Percentiles rank a stretch among this genome's conserved stretches.
Evolutionary conservation across 2,797 vertebrate genomes (phyloP).

Genomic region (Chelon auratus): DNA sequence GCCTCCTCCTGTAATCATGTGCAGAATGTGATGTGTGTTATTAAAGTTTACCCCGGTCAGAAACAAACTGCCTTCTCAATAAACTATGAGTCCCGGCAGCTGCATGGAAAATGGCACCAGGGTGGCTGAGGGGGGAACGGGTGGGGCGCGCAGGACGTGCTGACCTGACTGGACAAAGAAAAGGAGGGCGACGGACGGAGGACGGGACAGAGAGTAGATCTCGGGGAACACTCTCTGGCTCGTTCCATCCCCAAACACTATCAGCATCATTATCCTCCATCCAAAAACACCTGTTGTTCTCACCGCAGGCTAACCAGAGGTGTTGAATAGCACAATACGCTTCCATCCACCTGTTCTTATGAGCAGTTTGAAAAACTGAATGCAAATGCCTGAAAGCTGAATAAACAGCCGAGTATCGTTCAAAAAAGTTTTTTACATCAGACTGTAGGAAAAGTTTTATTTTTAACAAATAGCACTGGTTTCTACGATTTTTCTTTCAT

Average conservation of each 20-base stretch:
- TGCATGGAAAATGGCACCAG: conserved; percentile 15
- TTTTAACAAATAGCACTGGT: neutral
- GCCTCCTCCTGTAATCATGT: neutral
- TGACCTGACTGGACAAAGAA: neutral
- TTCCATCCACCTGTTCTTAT: conserved; percentile 4
- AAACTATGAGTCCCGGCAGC: conserved; percentile 36
- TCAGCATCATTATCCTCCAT: neutral
- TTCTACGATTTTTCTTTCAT: neutral
- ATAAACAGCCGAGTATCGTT: neutral
- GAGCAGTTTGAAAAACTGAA: neutral
- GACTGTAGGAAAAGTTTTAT: neutral
- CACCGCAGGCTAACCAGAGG: conserved; percentile 17
- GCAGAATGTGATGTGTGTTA: neutral
- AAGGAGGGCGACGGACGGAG: neutral
- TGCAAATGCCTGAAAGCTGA: neutral
- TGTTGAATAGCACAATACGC: conserved; percentile 1
- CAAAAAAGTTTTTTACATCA: neutral
- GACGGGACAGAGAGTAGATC: conserved; percentile 7
- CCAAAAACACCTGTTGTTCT: conserved; percentile 24
- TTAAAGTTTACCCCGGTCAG: conserved; percentile 12
- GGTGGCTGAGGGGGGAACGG: neutral
- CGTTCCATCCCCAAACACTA: conserved; percentile 9
- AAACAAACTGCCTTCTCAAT: conserved; percentile 42
- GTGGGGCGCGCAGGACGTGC: neutral
- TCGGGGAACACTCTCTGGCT: conserved; percentile 3